A percentile compares a stretch with the other conserved stretches of the same genome.
phyloP scores from a whole-genome alignment of 2,797 vertebrate genomes.

The Potorous gilbertii region DNA sequence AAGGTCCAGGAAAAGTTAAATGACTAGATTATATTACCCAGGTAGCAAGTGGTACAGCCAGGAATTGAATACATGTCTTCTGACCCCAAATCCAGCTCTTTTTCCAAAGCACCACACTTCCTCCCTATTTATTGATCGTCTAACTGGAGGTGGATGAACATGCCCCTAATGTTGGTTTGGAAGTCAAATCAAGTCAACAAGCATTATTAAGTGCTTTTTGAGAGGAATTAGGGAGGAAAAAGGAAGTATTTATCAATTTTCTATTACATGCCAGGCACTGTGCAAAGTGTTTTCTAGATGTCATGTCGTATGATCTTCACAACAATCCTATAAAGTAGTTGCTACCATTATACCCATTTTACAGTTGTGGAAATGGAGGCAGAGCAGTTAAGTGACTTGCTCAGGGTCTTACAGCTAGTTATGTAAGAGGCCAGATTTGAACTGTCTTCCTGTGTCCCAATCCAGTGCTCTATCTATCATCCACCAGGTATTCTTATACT shows the following conservation, averaged over 20 bases:
- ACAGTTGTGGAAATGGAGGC: not conserved
- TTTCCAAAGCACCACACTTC: not conserved
- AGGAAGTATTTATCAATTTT: not conserved
- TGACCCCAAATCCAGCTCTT: not conserved
- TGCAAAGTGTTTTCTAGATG: not conserved
- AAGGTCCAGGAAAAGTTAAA: not conserved
- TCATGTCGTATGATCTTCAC: not conserved
- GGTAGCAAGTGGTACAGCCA: not conserved
- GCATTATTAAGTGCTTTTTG: not conserved
- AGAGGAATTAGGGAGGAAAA: not conserved
- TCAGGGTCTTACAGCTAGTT: not conserved
- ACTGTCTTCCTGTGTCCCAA: not conserved
- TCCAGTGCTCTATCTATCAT: not conserved
- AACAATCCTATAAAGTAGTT: not conserved
- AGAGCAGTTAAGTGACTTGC: not conserved
- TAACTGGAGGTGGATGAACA: not conserved
- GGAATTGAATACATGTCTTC: not conserved
- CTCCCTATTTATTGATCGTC: not conserved
- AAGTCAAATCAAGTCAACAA: not conserved
- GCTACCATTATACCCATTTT: not conserved
- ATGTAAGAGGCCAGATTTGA: not conserved
- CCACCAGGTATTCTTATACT: not conserved
- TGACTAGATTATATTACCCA: not conserved
- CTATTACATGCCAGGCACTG: not conserved
- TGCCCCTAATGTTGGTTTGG: not conserved